Conservation (phyloP, 1,140 invertebrate species). For the Drosophila pseudoananassae region DNA sequence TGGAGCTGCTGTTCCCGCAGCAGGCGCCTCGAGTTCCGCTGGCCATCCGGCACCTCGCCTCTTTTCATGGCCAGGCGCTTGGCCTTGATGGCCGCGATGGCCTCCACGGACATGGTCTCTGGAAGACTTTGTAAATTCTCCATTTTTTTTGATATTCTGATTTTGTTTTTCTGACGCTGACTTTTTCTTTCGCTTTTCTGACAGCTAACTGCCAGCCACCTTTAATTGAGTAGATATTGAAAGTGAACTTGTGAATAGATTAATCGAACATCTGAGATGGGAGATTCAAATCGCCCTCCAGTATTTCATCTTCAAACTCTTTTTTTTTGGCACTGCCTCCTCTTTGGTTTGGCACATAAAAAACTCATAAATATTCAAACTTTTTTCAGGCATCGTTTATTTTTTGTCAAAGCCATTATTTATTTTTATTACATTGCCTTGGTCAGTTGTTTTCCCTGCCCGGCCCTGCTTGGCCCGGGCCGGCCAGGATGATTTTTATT, state of each 20-base stretch:
- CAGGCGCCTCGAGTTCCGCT: background rate
- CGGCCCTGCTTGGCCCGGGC: background rate
- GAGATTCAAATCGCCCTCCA: background rate
- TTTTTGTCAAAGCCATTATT: conserved; percentile 62
- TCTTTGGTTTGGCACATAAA: conserved; percentile 41
- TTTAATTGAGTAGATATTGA: background rate
- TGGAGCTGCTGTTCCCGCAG: background rate
- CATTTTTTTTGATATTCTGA: conserved; percentile 5
- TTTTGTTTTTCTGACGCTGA: background rate
- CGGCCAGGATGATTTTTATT: conserved; percentile 31
- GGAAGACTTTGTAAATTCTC: conserved; percentile 85
- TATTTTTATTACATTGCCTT: conserved; percentile 68
- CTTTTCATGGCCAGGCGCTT: conserved; percentile 97
- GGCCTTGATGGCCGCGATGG: conserved; percentile 98
- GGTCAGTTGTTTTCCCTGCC: conserved; percentile 26
- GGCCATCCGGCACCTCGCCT: conserved; percentile 91
- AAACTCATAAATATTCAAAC: conserved; percentile 66
- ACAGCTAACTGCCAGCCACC: background rate
- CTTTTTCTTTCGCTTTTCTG: background rate
- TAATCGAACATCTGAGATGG: background rate
- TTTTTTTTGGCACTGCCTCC: background rate
- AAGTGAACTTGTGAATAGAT: background rate
- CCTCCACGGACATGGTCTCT: conserved; percentile 97
- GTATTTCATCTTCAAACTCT: background rate
- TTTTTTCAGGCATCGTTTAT: conserved; percentile 44